Conservation (phyloP, 2,888 invertebrate species). For the Marasmarcha lunaedactyla region DNA sequence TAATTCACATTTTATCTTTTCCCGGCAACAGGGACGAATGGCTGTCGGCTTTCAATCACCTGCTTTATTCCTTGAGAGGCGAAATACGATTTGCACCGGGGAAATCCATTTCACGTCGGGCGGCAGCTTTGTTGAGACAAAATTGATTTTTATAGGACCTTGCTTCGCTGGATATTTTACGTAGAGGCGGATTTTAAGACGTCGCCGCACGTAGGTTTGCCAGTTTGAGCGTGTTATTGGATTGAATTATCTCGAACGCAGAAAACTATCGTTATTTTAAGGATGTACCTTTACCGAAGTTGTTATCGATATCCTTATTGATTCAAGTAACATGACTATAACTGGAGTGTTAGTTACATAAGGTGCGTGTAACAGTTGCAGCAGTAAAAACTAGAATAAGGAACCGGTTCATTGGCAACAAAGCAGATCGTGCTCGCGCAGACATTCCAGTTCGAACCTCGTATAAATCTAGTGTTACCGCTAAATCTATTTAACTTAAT, state of each 20-base stretch:
- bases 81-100: slow-evolving; percentile 25
- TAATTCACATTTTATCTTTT: slow-evolving; percentile 40
- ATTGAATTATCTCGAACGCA: no score
- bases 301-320: no score
- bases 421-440: not conserved
- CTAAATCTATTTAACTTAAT: slow-evolving; percentile 1
- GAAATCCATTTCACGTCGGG: slow-evolving; percentile 24
- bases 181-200: no score
- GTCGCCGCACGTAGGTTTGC: no score
- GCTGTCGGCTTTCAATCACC: slow-evolving; percentile 49
- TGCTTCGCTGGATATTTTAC: not conserved
- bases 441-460: not conserved
- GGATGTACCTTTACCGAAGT: no score
- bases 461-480: not conserved
- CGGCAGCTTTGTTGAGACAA: slow-evolving; percentile 4
- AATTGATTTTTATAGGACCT: not conserved
- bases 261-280: no score
- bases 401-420: not conserved
- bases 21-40: slow-evolving; percentile 30
- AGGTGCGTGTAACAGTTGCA: not conserved
- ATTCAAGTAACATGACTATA: no score
- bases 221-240: no score
- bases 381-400: not conserved
- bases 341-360: slow-evolving; percentile 25
- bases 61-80: slow-evolving; percentile 14